Percentiles rank a stretch among this genome's conserved stretches.
Conservation (phyloP, 2,113 vertebrate genomes). For the Rousettus leschenaultii region DNA sequence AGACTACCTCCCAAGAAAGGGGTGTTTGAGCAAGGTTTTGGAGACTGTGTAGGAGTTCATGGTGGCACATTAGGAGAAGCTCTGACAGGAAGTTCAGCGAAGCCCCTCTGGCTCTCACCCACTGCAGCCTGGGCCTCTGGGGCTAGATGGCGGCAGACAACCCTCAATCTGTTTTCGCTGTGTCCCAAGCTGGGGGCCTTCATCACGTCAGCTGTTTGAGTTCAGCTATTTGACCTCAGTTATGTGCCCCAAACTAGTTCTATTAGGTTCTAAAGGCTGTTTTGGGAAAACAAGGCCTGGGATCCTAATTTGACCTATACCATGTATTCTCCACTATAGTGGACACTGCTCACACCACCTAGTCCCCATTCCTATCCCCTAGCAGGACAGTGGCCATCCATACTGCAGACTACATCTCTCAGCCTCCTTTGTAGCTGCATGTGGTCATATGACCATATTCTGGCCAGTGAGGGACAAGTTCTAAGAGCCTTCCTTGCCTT, state of each 20-base stretch:
- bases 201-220: not conserved
- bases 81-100: not conserved
- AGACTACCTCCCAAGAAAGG: not conserved
- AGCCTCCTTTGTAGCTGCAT: not conserved
- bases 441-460: not conserved
- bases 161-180: not conserved
- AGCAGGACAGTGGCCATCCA: not conserved
- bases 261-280: not conserved
- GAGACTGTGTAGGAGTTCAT: not conserved
- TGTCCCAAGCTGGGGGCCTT: not conserved
- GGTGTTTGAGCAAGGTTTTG: not conserved
- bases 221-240: not conserved
- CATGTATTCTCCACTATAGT: not conserved
- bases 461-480: not conserved
- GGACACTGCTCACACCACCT: rapidly evolving
- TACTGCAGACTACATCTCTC: not conserved
- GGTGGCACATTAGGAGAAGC: not conserved
- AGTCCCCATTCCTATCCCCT: not conserved
- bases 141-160: not conserved
- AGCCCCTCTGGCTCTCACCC: not conserved
- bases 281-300: not conserved
- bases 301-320: not conserved
- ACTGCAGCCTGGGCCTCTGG: not conserved
- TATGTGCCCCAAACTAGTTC: not conserved
- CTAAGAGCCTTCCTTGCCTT: not conserved